These are phyloP conservation scores for Chrosomus eos DNA, from an alignment of 2,797 vertebrate genomes.

Conservation along the genomic window DNA sequence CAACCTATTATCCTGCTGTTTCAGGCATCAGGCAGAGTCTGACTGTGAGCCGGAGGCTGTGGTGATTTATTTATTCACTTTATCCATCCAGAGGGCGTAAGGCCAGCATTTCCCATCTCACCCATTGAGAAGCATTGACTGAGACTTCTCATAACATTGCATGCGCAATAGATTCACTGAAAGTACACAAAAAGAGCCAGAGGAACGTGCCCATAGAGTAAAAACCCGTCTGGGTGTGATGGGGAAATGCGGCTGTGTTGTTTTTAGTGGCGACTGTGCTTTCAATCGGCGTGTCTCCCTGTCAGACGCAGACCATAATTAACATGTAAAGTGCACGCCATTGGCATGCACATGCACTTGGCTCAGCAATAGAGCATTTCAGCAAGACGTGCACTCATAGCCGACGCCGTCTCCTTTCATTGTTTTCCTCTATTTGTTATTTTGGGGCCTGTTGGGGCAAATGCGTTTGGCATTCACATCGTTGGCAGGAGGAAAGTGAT, in stretches of 20 bases:
- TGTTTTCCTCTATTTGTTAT: slow-evolving; percentile 49
- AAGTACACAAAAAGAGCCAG: slow-evolving; percentile 34
- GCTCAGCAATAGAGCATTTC: slow-evolving; percentile 54
- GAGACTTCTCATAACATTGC: slow-evolving; percentile 47
- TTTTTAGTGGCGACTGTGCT: slow-evolving; percentile 50
- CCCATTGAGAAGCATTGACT: slow-evolving; percentile 45
- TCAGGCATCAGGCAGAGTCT: slow-evolving; percentile 36
- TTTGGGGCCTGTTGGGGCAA: slow-evolving; percentile 55
- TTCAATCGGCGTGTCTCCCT: slow-evolving; percentile 37
- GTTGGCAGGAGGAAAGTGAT: slow-evolving; percentile 22
- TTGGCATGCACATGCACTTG: slow-evolving; percentile 51
- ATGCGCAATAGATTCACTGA: slow-evolving; percentile 50
- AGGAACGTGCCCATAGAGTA: slow-evolving; percentile 23
- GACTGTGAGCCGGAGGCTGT: slow-evolving; percentile 19
- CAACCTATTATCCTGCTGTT: slow-evolving; percentile 48
- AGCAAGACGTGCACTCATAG: slow-evolving; percentile 34
- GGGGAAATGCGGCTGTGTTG: slow-evolving; percentile 46
- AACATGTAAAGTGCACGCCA: slow-evolving; percentile 50
- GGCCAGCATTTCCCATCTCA: slow-evolving; percentile 35
- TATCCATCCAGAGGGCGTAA: slow-evolving; percentile 46
- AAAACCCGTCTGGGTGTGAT: slow-evolving; percentile 31
- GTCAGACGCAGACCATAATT: slow-evolving; percentile 59
- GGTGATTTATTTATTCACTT: slow-evolving; percentile 56
- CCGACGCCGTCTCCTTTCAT: slow-evolving; percentile 28
- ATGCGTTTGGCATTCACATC: slow-evolving; percentile 6